These are phyloP conservation scores for Rhamphomyia laevipes DNA, from an alignment of 2,888 invertebrate species.

Conservation along the genomic window DNA sequence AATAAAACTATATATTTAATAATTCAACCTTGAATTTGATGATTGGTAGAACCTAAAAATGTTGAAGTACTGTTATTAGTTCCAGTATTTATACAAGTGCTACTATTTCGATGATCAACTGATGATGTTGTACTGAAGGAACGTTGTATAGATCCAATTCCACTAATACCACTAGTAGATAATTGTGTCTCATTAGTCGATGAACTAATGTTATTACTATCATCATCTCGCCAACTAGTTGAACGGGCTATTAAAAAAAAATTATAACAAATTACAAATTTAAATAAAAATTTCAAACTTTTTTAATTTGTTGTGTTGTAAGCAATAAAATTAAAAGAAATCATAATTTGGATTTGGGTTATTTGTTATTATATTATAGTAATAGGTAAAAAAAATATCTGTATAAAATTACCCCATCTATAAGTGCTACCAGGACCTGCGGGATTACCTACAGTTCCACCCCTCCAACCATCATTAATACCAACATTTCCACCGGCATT, in stretches of 20 bases:
- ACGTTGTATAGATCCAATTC: conserved; percentile 21
- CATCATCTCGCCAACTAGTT: conserved; percentile 36
- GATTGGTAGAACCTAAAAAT: background rate
- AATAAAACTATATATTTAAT: background rate
- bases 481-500: conserved; percentile 9
- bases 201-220: conserved; percentile 12
- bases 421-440: conserved; percentile 14
- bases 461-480: conserved; percentile 17
- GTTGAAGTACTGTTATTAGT: background rate
- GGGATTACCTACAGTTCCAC: background rate
- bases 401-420: conserved; percentile 28
- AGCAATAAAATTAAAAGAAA: too few species aligned
- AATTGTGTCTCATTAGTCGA: background rate
- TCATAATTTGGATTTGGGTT: background rate
- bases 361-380: too few species aligned
- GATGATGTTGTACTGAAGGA: conserved; percentile 27
- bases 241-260: conserved; percentile 25
- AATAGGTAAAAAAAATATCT: background rate
- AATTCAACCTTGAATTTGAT: background rate
- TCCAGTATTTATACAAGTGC: background rate
- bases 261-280: background rate
- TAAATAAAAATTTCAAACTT: too few species aligned
- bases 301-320: too few species aligned
- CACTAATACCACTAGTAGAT: conserved; percentile 9
- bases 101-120: conserved; percentile 18